A percentile compares a stretch with the other conserved stretches of the same genome.
Evolutionary conservation across 2,888 invertebrate species (phyloP).

Genomic region (Pollenia angustigena): DNA sequence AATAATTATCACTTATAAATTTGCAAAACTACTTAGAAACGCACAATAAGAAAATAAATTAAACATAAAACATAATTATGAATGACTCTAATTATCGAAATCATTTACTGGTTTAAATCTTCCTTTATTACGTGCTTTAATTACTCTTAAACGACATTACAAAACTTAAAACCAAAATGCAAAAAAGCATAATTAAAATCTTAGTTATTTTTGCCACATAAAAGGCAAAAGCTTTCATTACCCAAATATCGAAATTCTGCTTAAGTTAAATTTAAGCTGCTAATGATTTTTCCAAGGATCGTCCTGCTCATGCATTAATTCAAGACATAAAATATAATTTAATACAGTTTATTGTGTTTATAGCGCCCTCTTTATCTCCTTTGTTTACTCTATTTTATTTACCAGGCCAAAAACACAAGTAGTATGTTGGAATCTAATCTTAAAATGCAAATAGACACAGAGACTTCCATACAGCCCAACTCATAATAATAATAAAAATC

Average conservation of each 20-base stretch:
- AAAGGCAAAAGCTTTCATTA: not conserved
- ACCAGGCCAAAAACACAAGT: conserved; percentile 59
- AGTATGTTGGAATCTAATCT: conserved; percentile 48
- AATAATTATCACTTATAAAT: too few species aligned
- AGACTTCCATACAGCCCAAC: conserved; percentile 4
- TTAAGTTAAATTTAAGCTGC: conserved; percentile 2
- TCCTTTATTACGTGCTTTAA: too few species aligned
- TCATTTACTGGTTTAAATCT: too few species aligned
- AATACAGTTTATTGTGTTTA: conserved; percentile 53
- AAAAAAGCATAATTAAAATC: too few species aligned
- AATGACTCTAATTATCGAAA: too few species aligned
- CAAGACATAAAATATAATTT: conserved; percentile 44
- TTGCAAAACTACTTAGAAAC: too few species aligned
- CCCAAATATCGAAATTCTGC: not conserved
- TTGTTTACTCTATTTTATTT: conserved; percentile 4
- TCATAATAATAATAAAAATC: conserved; percentile 54
- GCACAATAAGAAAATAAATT: too few species aligned
- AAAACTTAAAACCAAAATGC: too few species aligned
- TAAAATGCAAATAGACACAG: conserved; percentile 51
- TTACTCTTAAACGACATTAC: too few species aligned
- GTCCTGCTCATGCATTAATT: conserved; percentile 29
- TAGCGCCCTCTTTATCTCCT: conserved; percentile 7
- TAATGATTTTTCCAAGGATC: not conserved
- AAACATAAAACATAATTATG: too few species aligned
- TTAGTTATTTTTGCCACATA: not conserved